Conservation (phyloP, 2,113 vertebrate species). For the Sardina pilchardus region DNA sequence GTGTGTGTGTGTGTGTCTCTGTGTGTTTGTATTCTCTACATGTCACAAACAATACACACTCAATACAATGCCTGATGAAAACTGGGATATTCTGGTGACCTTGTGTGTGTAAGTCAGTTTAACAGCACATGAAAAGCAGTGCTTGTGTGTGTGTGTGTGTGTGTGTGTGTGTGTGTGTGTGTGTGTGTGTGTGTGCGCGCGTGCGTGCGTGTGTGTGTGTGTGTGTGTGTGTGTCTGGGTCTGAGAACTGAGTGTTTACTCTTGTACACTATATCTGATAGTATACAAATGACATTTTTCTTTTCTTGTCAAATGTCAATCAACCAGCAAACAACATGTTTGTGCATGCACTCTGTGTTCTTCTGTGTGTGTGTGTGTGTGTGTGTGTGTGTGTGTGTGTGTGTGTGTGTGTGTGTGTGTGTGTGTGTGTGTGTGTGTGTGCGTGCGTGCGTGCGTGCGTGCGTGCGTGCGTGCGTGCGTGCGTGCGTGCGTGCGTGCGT, state of each 20-base stretch:
- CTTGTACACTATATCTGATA: no score
- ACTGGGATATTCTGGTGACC: neutral
- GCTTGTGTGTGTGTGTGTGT: neutral
- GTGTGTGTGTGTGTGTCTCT: neutral
- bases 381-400: neutral
- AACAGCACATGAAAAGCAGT: neutral
- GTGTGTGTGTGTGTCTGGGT: neutral
- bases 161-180: slow-evolving; percentile 11
- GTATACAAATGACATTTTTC: no score
- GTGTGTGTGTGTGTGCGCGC: neutral
- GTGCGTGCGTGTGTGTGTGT: slow-evolving; percentile 10
- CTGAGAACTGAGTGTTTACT: neutral
- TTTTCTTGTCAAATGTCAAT: no score
- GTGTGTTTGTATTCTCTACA: neutral
- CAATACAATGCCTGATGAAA: neutral
- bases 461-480: neutral
- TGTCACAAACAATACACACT: neutral
- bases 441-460: neutral
- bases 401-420: neutral
- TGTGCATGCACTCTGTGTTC: no score
- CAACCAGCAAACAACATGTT: no score
- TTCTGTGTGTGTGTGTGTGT: neutral
- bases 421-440: neutral
- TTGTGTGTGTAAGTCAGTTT: neutral
- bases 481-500: neutral